Conservation (phyloP, 2,113 vertebrate species). For the Pandion haliaetus region DNA sequence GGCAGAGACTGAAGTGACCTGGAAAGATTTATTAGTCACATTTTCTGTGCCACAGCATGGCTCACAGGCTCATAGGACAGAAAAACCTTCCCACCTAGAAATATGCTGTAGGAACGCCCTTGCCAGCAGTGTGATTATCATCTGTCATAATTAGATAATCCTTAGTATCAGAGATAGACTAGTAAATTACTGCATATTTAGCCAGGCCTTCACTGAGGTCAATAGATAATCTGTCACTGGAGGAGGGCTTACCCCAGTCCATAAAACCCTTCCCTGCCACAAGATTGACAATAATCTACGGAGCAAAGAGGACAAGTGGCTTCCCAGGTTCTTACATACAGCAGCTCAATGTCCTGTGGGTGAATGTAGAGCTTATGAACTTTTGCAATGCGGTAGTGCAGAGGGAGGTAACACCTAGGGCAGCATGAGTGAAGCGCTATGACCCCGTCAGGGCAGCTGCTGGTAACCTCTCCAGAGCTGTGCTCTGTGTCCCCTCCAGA, state of each 20-base stretch:
- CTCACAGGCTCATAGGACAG: not conserved
- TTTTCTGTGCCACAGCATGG: not conserved
- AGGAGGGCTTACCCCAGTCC: not conserved
- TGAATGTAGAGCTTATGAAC: not conserved
- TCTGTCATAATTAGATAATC: not conserved
- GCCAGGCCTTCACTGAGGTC: not conserved
- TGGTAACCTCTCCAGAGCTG: not conserved
- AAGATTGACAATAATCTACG: not conserved
- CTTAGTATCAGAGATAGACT: not conserved
- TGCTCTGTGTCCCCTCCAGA: not conserved
- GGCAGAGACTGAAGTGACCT: not conserved
- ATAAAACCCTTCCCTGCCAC: not conserved
- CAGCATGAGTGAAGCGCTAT: not conserved
- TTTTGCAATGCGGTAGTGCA: not conserved
- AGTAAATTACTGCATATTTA: not conserved
- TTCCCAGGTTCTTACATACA: not conserved
- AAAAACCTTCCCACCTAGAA: not conserved
- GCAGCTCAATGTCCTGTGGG: not conserved
- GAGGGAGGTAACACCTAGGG: not conserved
- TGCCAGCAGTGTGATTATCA: not conserved
- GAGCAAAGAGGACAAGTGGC: not conserved
- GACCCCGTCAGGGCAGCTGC: accelerated
- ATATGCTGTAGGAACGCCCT: not conserved
- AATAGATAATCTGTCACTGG: not conserved
- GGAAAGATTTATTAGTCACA: not conserved